Percentiles rank a stretch among this genome's conserved stretches.
Conservation (phyloP, 2,888 invertebrate species). For the Danaus chrysippus region DNA sequence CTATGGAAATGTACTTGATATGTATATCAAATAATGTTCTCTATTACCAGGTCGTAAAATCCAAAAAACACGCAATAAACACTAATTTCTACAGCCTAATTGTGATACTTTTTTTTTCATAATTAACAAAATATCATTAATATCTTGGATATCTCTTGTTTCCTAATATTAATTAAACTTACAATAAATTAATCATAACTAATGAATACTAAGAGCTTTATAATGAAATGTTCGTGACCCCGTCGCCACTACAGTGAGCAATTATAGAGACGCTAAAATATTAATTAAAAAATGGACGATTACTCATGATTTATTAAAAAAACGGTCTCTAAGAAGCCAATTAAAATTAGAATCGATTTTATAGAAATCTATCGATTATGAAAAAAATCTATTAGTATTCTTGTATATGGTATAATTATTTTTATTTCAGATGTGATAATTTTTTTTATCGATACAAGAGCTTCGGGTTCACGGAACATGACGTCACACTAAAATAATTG, state of each 20-base stretch:
- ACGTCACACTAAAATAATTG: conserved; percentile 51
- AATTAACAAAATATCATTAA: conserved; percentile 53
- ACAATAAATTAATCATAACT: conserved; percentile 73
- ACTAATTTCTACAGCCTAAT: conserved; percentile 58
- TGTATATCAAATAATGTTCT: conserved; percentile 10
- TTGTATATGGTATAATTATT: too few relatives aligned
- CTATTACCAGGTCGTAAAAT: conserved; percentile 53
- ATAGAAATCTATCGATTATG: too few relatives aligned
- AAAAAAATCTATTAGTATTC: too few relatives aligned
- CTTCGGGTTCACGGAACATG: conserved; percentile 31
- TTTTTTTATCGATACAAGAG: conserved; percentile 10
- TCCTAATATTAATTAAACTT: conserved; percentile 61
- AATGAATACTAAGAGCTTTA: conserved; percentile 73
- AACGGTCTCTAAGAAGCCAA: not conserved
- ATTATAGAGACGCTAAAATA: conserved; percentile 36
- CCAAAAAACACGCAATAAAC: conserved; percentile 51
- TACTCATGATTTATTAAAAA: conserved; percentile 11
- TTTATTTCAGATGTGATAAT: too few relatives aligned
- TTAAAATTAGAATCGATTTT: too few relatives aligned
- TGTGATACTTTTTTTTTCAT: conserved; percentile 50
- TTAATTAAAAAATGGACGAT: too few relatives aligned
- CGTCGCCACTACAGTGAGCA: conserved; percentile 63
- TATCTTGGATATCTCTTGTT: conserved; percentile 76
- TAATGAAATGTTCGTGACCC: conserved; percentile 54
- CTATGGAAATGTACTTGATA: too few relatives aligned